Evolutionary conservation across 1,140 invertebrate genomes (phyloP), one percentile per base, ranked within the genome.

Genomic region (Zaprionus kolodkinae): DNA sequence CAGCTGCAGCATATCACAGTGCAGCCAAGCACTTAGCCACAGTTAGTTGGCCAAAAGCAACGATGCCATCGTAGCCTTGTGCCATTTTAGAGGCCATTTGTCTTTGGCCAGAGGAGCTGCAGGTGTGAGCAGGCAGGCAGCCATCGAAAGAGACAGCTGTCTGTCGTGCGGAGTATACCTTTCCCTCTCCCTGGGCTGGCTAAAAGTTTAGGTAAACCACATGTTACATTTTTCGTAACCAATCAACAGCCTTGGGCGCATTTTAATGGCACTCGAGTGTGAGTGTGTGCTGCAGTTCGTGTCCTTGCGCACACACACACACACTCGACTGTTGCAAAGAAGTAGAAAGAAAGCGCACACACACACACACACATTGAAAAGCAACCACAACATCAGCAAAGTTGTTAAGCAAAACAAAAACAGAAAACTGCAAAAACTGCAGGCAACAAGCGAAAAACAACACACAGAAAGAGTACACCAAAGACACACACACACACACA

Each of bases 131-230:
- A 56, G 33, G 43, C 38, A 35, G 30, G 63, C 70, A 60, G 40
- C 63, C 63, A 60, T 60, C 55, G 45, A 61, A 54, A 55, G 64
- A 27, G 70, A 50, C 63, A 50, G 72, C 50, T 68, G 62, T 5
- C 69, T 40, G 57, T 36, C 40, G 10, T 30, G 13, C 4, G 27
- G 27, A 30, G 27, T 17, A 2, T 1, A 10, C n/a, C n/a, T 25
- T 6, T 1, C 3, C 21, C 35, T 6, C n/a, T 1, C 30, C 40
- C 15, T 70, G 25, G 68, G 56, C 50, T 21, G 48, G 54, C 55
- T 72, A 64, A 72, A 76, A 65, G 61, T 76, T 72, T 72, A 56
- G 55, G 73, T 75, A 76, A 76, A 71, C 73, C 73, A 76, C 67
- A 76, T 76, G 73, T 65, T 76, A 76, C 73, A 76, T 72, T 72